Evolutionary conservation across 2,888 invertebrate genomes (phyloP).

Genomic region (Caenorhabditis macrosperma): DNA sequence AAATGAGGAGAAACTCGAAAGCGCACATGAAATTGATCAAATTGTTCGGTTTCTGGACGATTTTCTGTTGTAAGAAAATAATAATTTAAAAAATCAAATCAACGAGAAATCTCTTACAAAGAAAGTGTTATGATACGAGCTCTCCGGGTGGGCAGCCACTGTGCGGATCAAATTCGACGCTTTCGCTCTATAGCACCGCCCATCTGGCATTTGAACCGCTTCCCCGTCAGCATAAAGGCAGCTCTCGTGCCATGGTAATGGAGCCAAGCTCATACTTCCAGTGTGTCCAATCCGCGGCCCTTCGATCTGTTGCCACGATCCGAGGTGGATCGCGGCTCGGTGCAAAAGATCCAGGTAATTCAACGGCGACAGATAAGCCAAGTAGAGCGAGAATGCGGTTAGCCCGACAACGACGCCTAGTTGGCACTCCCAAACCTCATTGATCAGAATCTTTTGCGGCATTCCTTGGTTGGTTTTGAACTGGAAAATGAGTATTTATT

Average conservation of each 20-base stretch:
- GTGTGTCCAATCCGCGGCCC: slow-evolving; percentile 62
- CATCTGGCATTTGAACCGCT: slow-evolving; percentile 65
- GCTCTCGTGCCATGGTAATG: slow-evolving; percentile 54
- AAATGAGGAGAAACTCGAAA: slow-evolving; percentile 81
- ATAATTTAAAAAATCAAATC: neutral
- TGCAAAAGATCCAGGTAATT: slow-evolving; percentile 92
- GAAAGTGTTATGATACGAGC: slow-evolving; percentile 88
- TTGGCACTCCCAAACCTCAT: slow-evolving; percentile 73
- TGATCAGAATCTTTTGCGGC: slow-evolving; percentile 71
- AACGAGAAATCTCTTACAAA: slow-evolving; percentile 85
- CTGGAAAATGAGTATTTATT: slow-evolving; percentile 57
- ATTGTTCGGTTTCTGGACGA: slow-evolving; percentile 90
- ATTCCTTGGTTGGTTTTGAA: slow-evolving; percentile 71
- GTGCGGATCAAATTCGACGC: slow-evolving; percentile 80
- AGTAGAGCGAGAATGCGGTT: slow-evolving; percentile 88
- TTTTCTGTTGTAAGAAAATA: slow-evolving; percentile 86
- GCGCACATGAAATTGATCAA: slow-evolving; percentile 84
- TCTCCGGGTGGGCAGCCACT: slow-evolving; percentile 92
- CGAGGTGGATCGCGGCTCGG: slow-evolving; percentile 87
- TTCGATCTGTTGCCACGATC: slow-evolving; percentile 85
- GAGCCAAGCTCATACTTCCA: slow-evolving; percentile 58
- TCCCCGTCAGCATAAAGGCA: slow-evolving; percentile 63
- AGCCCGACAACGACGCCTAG: slow-evolving; percentile 80
- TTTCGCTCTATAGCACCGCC: slow-evolving; percentile 61
- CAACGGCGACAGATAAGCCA: slow-evolving; percentile 85